Evolutionary conservation across 2,888 invertebrate genomes (phyloP), one percentile per base, ranked within the genome.

Genomic region (Plutella xylostella): DNA sequence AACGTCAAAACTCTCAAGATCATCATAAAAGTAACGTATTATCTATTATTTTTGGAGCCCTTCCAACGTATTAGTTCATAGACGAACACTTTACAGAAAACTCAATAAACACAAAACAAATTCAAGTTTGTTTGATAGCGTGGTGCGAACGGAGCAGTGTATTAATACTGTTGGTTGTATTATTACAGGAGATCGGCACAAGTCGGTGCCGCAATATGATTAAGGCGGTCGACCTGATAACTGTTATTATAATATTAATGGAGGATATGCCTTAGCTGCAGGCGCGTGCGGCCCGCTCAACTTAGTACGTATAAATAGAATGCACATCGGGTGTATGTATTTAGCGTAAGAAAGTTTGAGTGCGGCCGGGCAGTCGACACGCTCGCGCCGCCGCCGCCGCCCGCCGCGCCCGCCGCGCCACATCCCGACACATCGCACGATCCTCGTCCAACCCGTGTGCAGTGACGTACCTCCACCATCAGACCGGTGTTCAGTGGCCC

Each of bases 301-400:
- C 74, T 79, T 78, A 78, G 17, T 69, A 57, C 65, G 75, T 80
- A 79, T 75, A 77, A 82, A 82, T 82, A 82, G 80, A 72, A 64
- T 77, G 77, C 76, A 79, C 76, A 74, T 72, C 72, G 61, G 61
- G 63, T 65, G 68, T 72, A 71, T 73, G 75, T 70, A 66, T 73
- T 72, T 66, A 67, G 65, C 69, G 75, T 67, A 75, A 73, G 76
- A 67, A 76, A 76, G 73, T 76, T 77, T 68, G 68, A 68, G 75
- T 58, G 66, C 57, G 65, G 61, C 64, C 65, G 65, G 37, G 61
- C 76, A 78, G 78, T 77, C 73, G 73, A 57, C 69, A 71, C 65
- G 62, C 56, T 57, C 63, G 56, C 63, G 71, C 70, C 68, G 75
- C 64, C 72, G 73, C 67, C 57, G 78, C 76, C 72, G 71, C 70